These are phyloP conservation scores for Oriolus oriolus DNA, from an alignment of 2,113 vertebrate genomes.

Conservation along the genomic window DNA sequence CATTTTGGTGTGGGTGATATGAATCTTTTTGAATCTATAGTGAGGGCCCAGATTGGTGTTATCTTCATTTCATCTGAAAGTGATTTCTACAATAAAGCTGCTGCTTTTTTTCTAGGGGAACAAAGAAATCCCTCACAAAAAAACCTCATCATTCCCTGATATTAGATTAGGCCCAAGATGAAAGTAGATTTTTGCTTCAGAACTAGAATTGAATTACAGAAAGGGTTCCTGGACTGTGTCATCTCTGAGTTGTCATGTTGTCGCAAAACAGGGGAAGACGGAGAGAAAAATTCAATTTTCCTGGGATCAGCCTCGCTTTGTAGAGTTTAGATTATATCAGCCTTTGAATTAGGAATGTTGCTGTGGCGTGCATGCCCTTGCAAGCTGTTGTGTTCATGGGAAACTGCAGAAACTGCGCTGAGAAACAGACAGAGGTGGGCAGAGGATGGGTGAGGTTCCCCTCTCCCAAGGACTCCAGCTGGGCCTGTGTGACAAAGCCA, in stretches of 20 bases:
- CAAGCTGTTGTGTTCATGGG: background rate
- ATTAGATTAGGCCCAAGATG: conserved; percentile 16
- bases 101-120: conserved; percentile 3
- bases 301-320: background rate
- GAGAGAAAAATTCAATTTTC: background rate
- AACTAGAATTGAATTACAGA: conserved; percentile 38
- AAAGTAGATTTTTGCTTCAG: conserved; percentile 15
- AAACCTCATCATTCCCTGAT: background rate
- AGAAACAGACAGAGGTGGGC: background rate
- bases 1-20: background rate
- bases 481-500: background rate
- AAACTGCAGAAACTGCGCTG: background rate
- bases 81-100: background rate
- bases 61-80: background rate
- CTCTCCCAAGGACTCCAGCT: background rate
- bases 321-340: background rate
- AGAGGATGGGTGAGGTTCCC: background rate
- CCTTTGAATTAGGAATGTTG: conserved; percentile 23
- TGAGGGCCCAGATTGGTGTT: background rate
- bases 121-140: background rate
- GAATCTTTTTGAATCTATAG: background rate
- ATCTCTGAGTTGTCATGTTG: background rate
- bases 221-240: conserved; percentile 9
- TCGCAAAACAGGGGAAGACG: background rate
- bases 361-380: background rate